Base-by-base conservation (phyloP, 2,113 vertebrate species). In the Geococcyx californianus region DNA sequence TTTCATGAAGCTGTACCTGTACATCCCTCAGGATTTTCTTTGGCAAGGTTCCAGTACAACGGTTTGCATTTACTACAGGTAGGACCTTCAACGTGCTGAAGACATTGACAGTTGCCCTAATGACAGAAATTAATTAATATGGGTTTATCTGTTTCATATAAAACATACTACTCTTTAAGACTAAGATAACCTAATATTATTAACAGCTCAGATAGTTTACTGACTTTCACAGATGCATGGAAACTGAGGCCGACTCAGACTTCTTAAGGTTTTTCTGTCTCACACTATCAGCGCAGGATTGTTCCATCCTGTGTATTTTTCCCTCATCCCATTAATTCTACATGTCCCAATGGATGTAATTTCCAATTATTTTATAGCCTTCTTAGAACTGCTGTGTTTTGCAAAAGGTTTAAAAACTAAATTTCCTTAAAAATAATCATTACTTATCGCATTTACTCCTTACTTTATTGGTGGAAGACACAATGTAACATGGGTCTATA, bases 1-100 rank as follows among this genome's bases (percentile, higher is more conserved):
- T 1, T 3, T 3, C 55, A 38, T 9, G 18, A 76, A 90, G 36
- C 19, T 74, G 79, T 90, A 99, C 99, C 99, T 97, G 93, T 97
- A 70, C 99, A 99, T 34, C 99, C 99, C 17, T 68, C 38, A 1
- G 98, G 97, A 94, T 99, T 98, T 72, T 98, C 98, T 64, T 60
- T 66, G 83, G 97, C 98, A 85, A 99, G 97, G 89, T 99, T 99
- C 99, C 99, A 99, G 96, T 98, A 99, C 29, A 99, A 97, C 0
- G 98, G 98, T 94, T 99, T 99, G 94, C 99, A 99, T 76, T 80
- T 97, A 93, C 97, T 97, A 92, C 99, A 99, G 6, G 97, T 95
- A 40, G 97, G 89, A 73, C 99, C 98, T 95, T 99, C 97, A 12
- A 98, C 98, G 0, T 98, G 97, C 79, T 96, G 91, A 74, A 98